A percentile compares a stretch with the other conserved stretches of the same genome.
Evolutionary conservation across 1,140 invertebrate species (phyloP).

Genomic region (Rhagoletis zephyria): DNA sequence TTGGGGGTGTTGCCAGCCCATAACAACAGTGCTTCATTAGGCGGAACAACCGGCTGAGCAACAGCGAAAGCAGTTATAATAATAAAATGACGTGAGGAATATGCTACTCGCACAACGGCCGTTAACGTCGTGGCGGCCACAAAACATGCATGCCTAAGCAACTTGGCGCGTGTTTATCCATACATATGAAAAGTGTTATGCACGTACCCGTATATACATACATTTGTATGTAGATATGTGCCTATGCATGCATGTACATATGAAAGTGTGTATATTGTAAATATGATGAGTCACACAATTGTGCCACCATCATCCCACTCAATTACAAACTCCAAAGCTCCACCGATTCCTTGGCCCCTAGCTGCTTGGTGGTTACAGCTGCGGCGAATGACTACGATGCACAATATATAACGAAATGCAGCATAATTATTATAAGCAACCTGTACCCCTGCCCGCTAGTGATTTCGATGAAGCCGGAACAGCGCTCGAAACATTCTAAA

Average conservation of each 20-base stretch:
- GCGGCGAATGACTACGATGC: background rate
- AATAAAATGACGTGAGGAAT: constrained; percentile 38
- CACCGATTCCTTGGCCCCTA: background rate
- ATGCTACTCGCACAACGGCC: background rate
- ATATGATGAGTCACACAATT: constrained; percentile 55
- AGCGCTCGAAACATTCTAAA: background rate
- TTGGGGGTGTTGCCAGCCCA: constrained; percentile 16
- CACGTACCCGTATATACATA: background rate
- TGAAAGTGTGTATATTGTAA: constrained; percentile 48
- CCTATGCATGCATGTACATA: background rate
- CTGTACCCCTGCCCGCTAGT: background rate
- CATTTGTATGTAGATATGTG: background rate
- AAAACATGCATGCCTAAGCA: background rate
- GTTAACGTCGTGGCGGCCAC: constrained; percentile 33
- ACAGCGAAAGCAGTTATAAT: background rate
- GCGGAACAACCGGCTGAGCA: background rate
- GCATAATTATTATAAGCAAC: constrained; percentile 5
- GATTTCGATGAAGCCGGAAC: background rate
- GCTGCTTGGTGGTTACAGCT: background rate
- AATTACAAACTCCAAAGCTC: background rate
- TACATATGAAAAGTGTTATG: background rate
- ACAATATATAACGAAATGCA: constrained; percentile 22
- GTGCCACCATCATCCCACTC: constrained; percentile 24
- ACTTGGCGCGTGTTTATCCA: background rate
- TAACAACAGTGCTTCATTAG: constrained; percentile 19